Evolutionary conservation across 92 coral and sea anemone genomes (phyloP).

Genomic region (Umimayanthus chanpuru): DNA sequence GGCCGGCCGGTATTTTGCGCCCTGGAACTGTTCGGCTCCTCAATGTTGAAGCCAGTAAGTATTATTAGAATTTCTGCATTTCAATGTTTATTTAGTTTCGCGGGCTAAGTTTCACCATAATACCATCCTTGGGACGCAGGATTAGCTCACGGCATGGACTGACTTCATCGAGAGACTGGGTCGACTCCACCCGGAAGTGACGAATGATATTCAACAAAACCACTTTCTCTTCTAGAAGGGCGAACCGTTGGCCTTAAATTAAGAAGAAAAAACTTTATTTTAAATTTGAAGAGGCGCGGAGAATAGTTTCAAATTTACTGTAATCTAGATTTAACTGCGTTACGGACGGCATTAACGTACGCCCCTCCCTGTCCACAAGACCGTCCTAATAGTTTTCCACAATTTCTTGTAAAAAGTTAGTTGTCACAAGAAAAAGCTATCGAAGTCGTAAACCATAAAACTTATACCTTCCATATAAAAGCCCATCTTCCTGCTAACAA

Average conservation of each 20-base stretch:
- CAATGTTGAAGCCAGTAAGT: too few relatives aligned
- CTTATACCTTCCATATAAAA: too few relatives aligned
- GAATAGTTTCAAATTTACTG: background rate
- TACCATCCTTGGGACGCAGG: constrained; percentile 4
- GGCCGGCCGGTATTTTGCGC: too few relatives aligned
- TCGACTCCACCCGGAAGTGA: constrained; percentile 27
- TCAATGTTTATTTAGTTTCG: background rate
- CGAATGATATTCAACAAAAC: background rate
- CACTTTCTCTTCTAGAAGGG: constrained; percentile 5
- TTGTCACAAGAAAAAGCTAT: too few relatives aligned
- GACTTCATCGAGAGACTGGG: constrained; percentile 14
- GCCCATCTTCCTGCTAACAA: too few relatives aligned
- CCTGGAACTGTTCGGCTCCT: too few relatives aligned
- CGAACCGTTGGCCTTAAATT: constrained; percentile 7
- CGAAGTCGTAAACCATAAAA: too few relatives aligned
- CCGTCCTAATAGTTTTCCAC: too few relatives aligned
- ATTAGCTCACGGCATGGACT: constrained; percentile 15
- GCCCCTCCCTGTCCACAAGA: background rate
- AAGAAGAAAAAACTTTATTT: background rate
- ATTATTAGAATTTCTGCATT: background rate
- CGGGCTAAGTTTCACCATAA: background rate
- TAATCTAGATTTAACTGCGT: background rate
- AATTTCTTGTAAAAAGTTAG: too few relatives aligned
- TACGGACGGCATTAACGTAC: background rate
- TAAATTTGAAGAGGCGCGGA: too few relatives aligned